phyloP scores from a whole-genome alignment of 1,140 invertebrate genomes.

The Brachionus angularis region DNA sequence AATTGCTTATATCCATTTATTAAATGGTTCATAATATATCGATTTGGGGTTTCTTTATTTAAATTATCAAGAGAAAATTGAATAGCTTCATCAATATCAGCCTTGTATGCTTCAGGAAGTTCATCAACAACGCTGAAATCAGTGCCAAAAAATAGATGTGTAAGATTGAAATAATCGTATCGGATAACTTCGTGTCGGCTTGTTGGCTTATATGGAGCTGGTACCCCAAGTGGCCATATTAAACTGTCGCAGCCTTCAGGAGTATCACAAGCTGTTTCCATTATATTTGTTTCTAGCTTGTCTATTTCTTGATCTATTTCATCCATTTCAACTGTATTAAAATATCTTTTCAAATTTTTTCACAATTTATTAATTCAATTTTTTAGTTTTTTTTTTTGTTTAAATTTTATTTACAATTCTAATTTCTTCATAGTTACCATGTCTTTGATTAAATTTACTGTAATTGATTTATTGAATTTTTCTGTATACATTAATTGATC shows the following conservation, averaged over 20 bases:
- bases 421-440: constrained; percentile 24
- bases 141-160: constrained; percentile 65
- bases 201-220: constrained; percentile 64
- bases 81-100: constrained; percentile 68
- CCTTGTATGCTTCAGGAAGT: constrained; percentile 61
- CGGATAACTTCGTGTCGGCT: constrained; percentile 77
- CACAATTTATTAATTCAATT: not conserved
- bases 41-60: constrained; percentile 61
- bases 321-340: constrained; percentile 61
- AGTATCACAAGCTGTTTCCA: constrained; percentile 54
- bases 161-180: constrained; percentile 77
- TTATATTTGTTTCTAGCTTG: constrained; percentile 53
- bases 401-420: not conserved
- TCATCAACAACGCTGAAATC: constrained; percentile 54
- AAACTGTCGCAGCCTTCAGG: constrained; percentile 53
- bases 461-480: constrained; percentile 43
- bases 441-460: constrained; percentile 40
- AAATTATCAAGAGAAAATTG: constrained; percentile 63
- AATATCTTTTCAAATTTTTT: constrained; percentile 51
- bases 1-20: constrained; percentile 77
- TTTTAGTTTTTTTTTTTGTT: no score
- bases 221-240: constrained; percentile 74
- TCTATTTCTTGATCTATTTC: constrained; percentile 51
- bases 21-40: constrained; percentile 61
- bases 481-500: constrained; percentile 43